phyloP scores from a whole-genome alignment of 2,797 vertebrate genomes.

The Decapterus maruadsi region DNA sequence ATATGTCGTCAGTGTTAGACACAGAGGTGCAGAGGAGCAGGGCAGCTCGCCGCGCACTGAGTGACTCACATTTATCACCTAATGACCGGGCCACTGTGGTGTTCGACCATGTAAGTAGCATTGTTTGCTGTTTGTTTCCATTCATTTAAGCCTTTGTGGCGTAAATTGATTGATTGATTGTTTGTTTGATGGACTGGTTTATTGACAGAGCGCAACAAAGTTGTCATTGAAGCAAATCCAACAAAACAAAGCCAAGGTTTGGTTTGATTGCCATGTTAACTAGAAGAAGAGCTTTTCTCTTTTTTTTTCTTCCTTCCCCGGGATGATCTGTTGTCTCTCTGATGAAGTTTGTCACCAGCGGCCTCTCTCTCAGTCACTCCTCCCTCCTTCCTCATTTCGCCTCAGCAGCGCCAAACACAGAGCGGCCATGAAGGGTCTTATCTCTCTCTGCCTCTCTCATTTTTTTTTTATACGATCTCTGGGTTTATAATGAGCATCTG shows the following conservation, averaged over 20 bases:
- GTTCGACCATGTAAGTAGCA: slow-evolving; percentile 13
- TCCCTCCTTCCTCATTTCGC: slow-evolving; percentile 39
- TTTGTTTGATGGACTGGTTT: slow-evolving; percentile 26
- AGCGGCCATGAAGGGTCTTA: slow-evolving; percentile 54
- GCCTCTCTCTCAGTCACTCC: slow-evolving; percentile 26
- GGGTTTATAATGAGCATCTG: slow-evolving; percentile 71
- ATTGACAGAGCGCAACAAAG: slow-evolving; percentile 30
- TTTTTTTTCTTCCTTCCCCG: too few species aligned
- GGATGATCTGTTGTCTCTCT: slow-evolving; percentile 34
- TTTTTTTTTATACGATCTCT: slow-evolving; percentile 32
- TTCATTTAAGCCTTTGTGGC: slow-evolving; percentile 35
- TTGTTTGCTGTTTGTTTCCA: slow-evolving; percentile 38
- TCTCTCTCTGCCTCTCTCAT: slow-evolving; percentile 51
- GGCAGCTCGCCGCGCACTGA: slow-evolving; percentile 37
- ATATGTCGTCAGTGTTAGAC: slow-evolving; percentile 60
- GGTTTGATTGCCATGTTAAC: slow-evolving; percentile 29
- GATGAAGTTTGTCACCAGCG: slow-evolving; percentile 50
- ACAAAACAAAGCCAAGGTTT: slow-evolving; percentile 53
- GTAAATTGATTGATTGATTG: slow-evolving; percentile 22
- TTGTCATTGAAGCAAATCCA: slow-evolving; percentile 29
- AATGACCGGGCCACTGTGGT: slow-evolving; percentile 30
- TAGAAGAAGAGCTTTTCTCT: slow-evolving; percentile 30
- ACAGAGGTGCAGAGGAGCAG: slow-evolving; percentile 56
- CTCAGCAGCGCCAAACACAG: slow-evolving; percentile 24
- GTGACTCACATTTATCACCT: slow-evolving; percentile 65